Base-by-base conservation (phyloP, 2,113 vertebrate species). In the Silurus meridionalis region DNA sequence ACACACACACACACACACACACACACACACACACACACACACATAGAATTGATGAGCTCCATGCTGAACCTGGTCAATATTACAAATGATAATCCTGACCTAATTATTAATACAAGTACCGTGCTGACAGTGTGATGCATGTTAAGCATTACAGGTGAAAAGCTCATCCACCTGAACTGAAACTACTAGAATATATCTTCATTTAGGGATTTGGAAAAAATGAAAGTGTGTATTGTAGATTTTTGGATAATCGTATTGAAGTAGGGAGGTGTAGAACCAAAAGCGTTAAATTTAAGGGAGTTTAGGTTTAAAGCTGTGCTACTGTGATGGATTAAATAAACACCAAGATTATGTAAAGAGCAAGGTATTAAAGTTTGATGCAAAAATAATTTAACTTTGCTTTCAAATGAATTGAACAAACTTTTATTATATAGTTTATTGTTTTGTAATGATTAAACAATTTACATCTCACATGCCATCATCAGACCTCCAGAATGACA, bases 401-500 rank as follows among this genome's bases (percentile, higher is more conserved):
- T 52, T 23, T 4, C 21, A n/a, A 52, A 75, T 11, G 1, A n/a
- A 52, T 75, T 5, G 23, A 2, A 11, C 46, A 52, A 75, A 23
- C 48, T 19, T 52, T 10, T 1, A 23, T 50, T 23, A 13, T 23
- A 10, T 4, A 50, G 37, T 21, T 71, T 6, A 17, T 71, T 46
- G 19, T 28, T 63, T 82, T 66, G 66, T 55, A 46, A 11, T 14
- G 25, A 58, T 25, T 19, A 50, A 71, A 19, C 13, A 8, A 69
- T 58, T 58, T 5, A 28, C 61, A 53, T 53, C 46, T 74, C 71
- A 52, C 10, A 52, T n/a, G 23, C 84, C 66, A n/a, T 85, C 84
- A 83, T 93, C 95, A 86, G 96, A 91, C 50, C 94, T 95, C 96
- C 97, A 99, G 86, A 98, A 94, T 95, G 82, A 97, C 96, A 0